Base-by-base conservation (phyloP, 2,797 vertebrate species). In the Denticeps clupeoides region DNA sequence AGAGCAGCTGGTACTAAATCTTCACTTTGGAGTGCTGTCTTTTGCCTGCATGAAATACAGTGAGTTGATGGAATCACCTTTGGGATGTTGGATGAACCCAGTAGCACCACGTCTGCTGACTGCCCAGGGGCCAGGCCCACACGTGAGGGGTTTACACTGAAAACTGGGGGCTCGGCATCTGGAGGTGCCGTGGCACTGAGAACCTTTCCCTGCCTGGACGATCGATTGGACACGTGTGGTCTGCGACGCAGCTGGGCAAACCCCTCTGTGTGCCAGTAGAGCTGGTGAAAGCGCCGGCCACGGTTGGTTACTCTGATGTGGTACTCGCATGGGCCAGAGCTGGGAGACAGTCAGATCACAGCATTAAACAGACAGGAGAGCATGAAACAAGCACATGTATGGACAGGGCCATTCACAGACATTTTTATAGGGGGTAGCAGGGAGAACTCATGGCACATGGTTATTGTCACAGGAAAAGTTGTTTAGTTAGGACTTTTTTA, bases 301-400 rank as follows among this genome's bases (percentile, higher is more conserved):
- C 51, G 71, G 66, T 96, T 97, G 1, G 71, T 90, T 42, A 97
- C 56, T 49, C 62, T 88, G 62, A 97, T 90, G 60, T 7, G 60
- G 66, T 89, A 91, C 56, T 63, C 71, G 58, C 66, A 87, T 3
- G 74, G 63, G 5, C 62, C 73, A 25, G 81, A 69, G 60, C 93
- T 97, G 49, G 24, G 49, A 45, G 49, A 55, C 5, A 66, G 5
- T 44, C 1, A 22, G 2, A 45, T 2, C 3, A 13, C 9, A 7
- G 38, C 15, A 15, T 15, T 15, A 56, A 8, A 51, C 7, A 15
- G 9, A 40, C n/a, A n/a, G n/a, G n/a, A n/a, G n/a, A n/a, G n/a
- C n/a, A n/a, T n/a, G n/a, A n/a, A 4, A 32, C 15, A 18, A 35
- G 16, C 16, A 16, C 7, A 4, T 35, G 1, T 3, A 7, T 35